Evolutionary conservation across 2,113 vertebrate species (phyloP).

Genomic region (Colinus virginianus): DNA sequence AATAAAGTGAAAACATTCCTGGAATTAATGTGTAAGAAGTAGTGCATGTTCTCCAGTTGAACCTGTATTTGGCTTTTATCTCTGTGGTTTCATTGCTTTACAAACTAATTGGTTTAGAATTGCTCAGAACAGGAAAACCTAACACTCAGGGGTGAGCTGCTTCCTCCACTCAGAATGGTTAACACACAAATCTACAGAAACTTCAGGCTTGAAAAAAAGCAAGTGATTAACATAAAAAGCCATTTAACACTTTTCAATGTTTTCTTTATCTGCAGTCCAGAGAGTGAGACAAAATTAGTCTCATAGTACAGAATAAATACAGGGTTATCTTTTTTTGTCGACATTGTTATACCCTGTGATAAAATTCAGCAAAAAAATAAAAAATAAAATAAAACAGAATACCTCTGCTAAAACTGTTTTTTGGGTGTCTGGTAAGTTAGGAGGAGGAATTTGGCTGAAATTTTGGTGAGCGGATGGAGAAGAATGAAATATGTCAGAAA

Average conservation of each 20-base stretch:
- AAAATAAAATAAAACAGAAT: not conserved
- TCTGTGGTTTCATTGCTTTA: constrained; percentile 48
- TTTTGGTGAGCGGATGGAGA: not conserved
- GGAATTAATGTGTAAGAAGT: not conserved
- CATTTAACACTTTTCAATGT: not conserved
- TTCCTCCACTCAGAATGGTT: constrained; percentile 2
- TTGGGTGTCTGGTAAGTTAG: not conserved
- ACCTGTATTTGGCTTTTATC: not conserved
- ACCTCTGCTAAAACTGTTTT: not conserved
- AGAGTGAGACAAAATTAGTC: not conserved
- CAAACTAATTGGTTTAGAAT: not conserved
- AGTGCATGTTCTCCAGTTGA: not conserved
- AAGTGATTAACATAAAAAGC: not conserved
- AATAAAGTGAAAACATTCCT: constrained; percentile 45
- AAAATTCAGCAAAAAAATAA: not conserved
- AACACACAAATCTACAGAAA: not conserved
- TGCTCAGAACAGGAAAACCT: constrained; percentile 42
- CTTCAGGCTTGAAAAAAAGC: not conserved
- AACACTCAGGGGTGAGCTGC: not conserved
- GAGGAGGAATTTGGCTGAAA: not conserved
- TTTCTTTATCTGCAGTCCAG: not conserved
- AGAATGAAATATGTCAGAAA: not conserved
- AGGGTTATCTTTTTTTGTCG: not conserved
- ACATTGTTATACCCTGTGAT: not conserved
- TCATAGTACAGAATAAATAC: not conserved